Evolutionary conservation across 23 tunicate genomes (phyloP).

Genomic region (Halocynthia roretzi): DNA sequence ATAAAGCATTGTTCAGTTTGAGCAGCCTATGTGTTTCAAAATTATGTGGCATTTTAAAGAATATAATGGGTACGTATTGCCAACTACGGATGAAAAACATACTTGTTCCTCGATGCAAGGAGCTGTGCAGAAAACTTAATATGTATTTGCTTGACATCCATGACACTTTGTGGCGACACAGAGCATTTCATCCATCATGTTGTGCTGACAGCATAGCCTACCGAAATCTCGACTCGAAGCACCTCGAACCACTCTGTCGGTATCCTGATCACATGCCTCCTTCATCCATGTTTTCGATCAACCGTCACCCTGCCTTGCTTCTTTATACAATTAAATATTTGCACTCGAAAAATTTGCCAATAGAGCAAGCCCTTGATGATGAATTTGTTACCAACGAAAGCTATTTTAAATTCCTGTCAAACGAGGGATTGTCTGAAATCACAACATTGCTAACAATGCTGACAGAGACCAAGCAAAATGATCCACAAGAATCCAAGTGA

Average conservation of each 20-base stretch:
- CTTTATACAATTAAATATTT: neutral
- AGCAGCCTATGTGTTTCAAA: slow-evolving; percentile 17
- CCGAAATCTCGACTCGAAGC: neutral
- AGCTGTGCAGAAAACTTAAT: neutral
- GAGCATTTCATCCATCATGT: slow-evolving; percentile 36
- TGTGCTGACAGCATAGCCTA: slow-evolving; percentile 8
- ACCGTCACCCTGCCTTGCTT: neutral
- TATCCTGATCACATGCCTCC: neutral
- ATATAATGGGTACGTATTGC: neutral
- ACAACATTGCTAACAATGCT: neutral
- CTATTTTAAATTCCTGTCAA: neutral
- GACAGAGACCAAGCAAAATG: neutral
- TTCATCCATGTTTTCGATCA: neutral
- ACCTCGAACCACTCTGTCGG: neutral
- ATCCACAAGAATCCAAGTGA: no score
- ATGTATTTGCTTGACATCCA: slow-evolving; percentile 34
- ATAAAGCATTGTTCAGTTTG: slow-evolving; percentile 17
- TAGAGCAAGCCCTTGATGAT: neutral
- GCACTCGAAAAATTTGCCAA: neutral
- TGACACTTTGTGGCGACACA: slow-evolving; percentile 47
- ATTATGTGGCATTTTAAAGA: slow-evolving; percentile 11
- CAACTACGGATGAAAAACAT: neutral
- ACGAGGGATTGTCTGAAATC: neutral
- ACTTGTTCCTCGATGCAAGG: neutral
- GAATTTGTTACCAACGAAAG: neutral